Base-by-base conservation (phyloP, 2,888 invertebrate species). In the Ernsta delagoae region DNA sequence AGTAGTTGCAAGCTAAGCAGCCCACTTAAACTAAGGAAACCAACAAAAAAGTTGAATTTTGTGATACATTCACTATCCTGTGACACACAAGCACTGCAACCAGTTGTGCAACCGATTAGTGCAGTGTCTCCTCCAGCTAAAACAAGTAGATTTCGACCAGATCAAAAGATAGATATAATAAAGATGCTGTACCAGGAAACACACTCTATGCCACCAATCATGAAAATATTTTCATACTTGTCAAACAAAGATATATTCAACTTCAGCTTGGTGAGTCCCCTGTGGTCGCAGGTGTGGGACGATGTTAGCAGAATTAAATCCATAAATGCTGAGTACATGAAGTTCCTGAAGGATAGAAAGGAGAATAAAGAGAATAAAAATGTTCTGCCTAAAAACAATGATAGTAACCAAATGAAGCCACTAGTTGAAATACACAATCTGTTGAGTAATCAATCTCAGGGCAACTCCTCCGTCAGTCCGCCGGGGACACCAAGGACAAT, bases 81-180 rank as follows among this genome's bases (percentile, higher is more conserved):
- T 78, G 88, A 89, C 66, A 79, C 80, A 61, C 83, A 82, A 77
- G 86, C 83, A 34, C 71, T 89, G 43, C 85, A 83, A 69, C 78
- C 78, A 56, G 75, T 82, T 11, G 75, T 71, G 5, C 79, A 83
- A 72, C 72, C 79, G 59, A 63, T 62, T 4, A 71, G 59, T 68
- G 70, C 75, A 53, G 79, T 75, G 59, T 72, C 77, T 31, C 79
- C 81, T 70, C 75, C 76, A 66, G 78, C 75, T 7, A 81, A 76
- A 72, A 78, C 79, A 65, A 77, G 81, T 59, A 77, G 81, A 73
- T 83, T 87, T 76, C 86, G 82, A 77, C 88, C 88, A 50, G 82
- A 88, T 74, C 85, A 89, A 75, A 91, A 89, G 78, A 77, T 91
- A 75, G 93, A 94, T 77, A 87, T 93, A 62, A 79, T 93, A 59